Evolutionary conservation across 92 coral and sea anemone species (phyloP), one percentile per base, ranked within the genome.

Genomic region (Phenganax subtilis): DNA sequence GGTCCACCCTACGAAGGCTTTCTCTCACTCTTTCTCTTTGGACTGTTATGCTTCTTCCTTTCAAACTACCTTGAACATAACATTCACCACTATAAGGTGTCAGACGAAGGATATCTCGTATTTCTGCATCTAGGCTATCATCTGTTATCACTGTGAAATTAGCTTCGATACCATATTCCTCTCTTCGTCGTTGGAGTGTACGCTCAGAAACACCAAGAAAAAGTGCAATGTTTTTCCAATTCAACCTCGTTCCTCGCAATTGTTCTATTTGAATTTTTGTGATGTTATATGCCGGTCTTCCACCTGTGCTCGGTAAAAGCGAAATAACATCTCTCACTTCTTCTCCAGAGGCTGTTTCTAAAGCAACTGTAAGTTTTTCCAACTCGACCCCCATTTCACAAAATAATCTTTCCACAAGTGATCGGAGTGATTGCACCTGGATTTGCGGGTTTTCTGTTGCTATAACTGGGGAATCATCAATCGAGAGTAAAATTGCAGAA

Each of bases 121-220:
- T 31, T 17, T 20, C 28, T 12, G 15, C 68, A 4, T 76, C 81
- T 65, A 76, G 31, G 1, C 44, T 31, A 6, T 55, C 68, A 55
- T 76, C 31, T 25, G 10, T 16, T 6, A 20, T 44, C 17, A 51
- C 65, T 0, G 81, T 12, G 55, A 54, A 75, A 54, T 12, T 76
- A 12, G 3, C 57, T 31, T 57, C 28, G 3, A 72, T 8, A 16
- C 77, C 77, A 72, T 53, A 72, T 51, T 77, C 82, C 52, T 54
- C 44, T 52, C 65, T 56, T 70, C 52, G 54, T 28, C 82, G 51
- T 54, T 57, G 62, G 44, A 77, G n/a, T 20, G 78, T 74, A 8
- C 57, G 57, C 62, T 77, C 82, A 54, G 82, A 77, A 80, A 76
- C 81, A 54, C 64, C 81, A 55, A 76, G 81, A 54, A 76, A 76